Evolutionary conservation across 2,888 invertebrate genomes (phyloP).

Genomic region (Teleogryllus oceanicus): DNA sequence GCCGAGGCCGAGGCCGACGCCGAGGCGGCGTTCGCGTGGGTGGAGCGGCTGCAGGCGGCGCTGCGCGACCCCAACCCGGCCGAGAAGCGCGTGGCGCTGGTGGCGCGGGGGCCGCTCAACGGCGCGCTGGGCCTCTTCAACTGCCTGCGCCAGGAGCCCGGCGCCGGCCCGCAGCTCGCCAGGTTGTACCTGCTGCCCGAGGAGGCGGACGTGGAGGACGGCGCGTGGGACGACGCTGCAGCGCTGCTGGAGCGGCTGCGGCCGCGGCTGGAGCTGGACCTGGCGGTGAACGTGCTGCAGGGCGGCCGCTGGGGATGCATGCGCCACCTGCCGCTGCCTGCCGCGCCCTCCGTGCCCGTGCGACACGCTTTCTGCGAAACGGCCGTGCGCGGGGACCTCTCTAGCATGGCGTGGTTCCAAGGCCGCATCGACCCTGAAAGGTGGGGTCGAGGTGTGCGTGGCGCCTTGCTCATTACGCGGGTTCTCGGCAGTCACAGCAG

Average conservation of each 20-base stretch:
- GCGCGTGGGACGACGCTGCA: too few species aligned
- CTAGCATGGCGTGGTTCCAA: background rate
- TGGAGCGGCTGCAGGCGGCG: background rate
- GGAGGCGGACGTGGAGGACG: background rate
- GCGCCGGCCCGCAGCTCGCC: conserved; percentile 52
- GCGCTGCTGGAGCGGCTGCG: background rate
- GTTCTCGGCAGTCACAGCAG: too few species aligned
- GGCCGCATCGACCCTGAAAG: background rate
- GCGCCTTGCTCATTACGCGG: too few species aligned
- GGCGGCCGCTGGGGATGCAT: background rate
- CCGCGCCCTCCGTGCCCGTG: background rate
- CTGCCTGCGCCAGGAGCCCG: conserved; percentile 77
- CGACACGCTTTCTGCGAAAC: background rate
- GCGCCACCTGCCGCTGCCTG: background rate
- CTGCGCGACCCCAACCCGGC: background rate
- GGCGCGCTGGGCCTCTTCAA: conserved; percentile 88
- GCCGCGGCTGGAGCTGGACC: background rate
- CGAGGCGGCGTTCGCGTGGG: background rate
- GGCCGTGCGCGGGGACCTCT: background rate
- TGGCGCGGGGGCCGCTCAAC: conserved; percentile 63
- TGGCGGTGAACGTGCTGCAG: conserved; percentile 1
- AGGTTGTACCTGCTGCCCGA: conserved; percentile 7
- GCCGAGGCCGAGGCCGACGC: background rate
- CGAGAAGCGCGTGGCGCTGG: conserved; percentile 57
- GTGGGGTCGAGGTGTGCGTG: background rate